Evolutionary conservation across 2,797 vertebrate genomes (phyloP), one percentile per base, ranked within the genome.

Genomic region (Poeciliopsis turneri): DNA sequence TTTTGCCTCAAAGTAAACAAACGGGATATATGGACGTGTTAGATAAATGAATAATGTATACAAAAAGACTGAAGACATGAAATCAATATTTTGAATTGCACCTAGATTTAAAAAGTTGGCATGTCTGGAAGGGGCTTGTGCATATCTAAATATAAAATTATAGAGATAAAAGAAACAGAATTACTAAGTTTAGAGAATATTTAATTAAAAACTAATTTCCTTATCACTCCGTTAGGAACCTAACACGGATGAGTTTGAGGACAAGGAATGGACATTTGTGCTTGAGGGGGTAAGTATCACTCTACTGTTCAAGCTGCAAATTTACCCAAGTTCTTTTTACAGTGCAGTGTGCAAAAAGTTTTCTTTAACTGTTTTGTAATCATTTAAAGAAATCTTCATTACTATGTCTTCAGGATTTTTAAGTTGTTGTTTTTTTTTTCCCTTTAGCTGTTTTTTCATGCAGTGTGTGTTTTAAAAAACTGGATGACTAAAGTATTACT

Each of bases 181-280:
- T 39, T 5, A 43, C 25, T 1, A 69, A 3, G 41, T 28, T 46
- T 4, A 46, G 25, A 4, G 25, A n/a, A 28, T 71, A 46, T 71
- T 71, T 71, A 1, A 46, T 28, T 46, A 46, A 45, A 46, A n/a
- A 28, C 25, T 9, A 4, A 28, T 74, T 74, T 68, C 53, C 6
- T 53, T 77, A 6, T 33, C 4, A 2, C 82, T 15, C 75, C 5
- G 23, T 0, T 78, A 98, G 97, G 97, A 98, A 57, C 94, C 96
- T 30, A 96, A 97, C 2, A 91, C 96, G 15, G 97, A 97, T 11
- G 95, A 96, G 76, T 98, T 97, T 86, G 97, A 98, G 84, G 96
- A 97, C 88, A 98, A 98, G 92, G 97, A 98, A 70, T 98, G 97
- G 97, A 98, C 96, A 0, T 98, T 98, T 82, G 93, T 97, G 69